phyloP scores from a whole-genome alignment of 2,113 vertebrate species.

The Semnopithecus entellus region DNA sequence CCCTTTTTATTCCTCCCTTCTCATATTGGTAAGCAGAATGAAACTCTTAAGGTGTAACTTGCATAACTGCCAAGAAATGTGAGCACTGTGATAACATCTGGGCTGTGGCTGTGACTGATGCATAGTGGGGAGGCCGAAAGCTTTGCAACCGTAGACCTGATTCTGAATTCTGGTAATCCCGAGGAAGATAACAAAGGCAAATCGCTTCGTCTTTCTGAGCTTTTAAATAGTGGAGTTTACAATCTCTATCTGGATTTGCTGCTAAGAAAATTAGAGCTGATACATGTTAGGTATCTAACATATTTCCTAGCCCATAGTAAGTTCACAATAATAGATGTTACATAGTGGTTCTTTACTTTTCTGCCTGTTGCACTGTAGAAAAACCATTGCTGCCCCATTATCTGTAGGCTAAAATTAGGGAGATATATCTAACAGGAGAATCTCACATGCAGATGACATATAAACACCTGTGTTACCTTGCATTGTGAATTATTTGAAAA shows the following conservation, averaged over 20 bases:
- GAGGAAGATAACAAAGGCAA: neutral
- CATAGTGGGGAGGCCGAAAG: neutral
- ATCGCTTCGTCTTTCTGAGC: neutral
- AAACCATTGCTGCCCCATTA: neutral
- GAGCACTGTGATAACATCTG: neutral
- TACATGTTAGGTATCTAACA: neutral
- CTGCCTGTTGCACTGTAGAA: neutral
- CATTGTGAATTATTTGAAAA: neutral
- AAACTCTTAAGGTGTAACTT: conserved; percentile 29
- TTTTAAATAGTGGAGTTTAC: neutral
- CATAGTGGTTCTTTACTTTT: neutral
- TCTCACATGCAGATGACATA: neutral
- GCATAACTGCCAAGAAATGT: conserved; percentile 29
- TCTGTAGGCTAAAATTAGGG: neutral
- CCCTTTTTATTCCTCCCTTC: conserved; percentile 51
- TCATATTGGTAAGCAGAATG: conserved; percentile 56
- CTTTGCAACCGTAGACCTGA: neutral
- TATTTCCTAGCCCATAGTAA: neutral
- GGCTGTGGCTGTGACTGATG: neutral
- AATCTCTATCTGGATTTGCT: neutral
- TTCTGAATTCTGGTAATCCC: neutral
- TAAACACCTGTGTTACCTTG: neutral
- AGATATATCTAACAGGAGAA: neutral
- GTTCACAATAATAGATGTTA: neutral
- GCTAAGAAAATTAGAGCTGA: neutral